Evolutionary conservation across 1,140 invertebrate genomes (phyloP), one percentile per base, ranked within the genome.

Genomic region (Myzus persicae): DNA sequence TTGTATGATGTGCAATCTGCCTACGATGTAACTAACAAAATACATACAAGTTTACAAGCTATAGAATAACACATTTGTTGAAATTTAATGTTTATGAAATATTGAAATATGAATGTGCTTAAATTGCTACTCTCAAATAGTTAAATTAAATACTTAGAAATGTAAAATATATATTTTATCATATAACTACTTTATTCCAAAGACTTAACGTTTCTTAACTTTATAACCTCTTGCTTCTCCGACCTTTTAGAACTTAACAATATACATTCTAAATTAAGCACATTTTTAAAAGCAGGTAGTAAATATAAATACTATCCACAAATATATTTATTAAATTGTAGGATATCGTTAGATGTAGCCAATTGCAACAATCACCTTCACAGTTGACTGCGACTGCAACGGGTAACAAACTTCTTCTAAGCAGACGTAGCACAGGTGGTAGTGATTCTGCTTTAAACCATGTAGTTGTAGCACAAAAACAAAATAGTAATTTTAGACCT

Each of bases 371-470:
- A 59, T 38, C 48, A n/a, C 42, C 40, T 46, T 48, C 44, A 48
- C 90, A 81, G 20, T 91, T 91, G 42, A 46, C 90, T 48, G 26
- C 90, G 38, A 46, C 67, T 81, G 26, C 44, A 11, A 24, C 67
- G 42, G 42, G 67, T 48, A 92, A 82, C 76, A 92, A 82, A 82
- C 67, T 92, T 36, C 59, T 92, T 38, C 42, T 92, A 1, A 92
- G 76, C 76, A 44, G 90, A 82, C 67, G 48, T 20, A 82, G n/a
- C 24, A 92, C 90, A 46, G 90, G 67, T 48, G 90, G 90, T 92
- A 92, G 90, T 82, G 90, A 92, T 82, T 82, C 90, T 38, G 90
- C 67, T 92, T 82, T 92, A 82, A 81, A 92, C 90, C 40, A 92
- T 82, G 59, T 92, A 92, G 67, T 92, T 38, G 5, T 82, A 46